Percentiles rank a stretch among this genome's conserved stretches.
Conservation (phyloP, 1,140 invertebrate species). For the Ganaspis sp. region DNA sequence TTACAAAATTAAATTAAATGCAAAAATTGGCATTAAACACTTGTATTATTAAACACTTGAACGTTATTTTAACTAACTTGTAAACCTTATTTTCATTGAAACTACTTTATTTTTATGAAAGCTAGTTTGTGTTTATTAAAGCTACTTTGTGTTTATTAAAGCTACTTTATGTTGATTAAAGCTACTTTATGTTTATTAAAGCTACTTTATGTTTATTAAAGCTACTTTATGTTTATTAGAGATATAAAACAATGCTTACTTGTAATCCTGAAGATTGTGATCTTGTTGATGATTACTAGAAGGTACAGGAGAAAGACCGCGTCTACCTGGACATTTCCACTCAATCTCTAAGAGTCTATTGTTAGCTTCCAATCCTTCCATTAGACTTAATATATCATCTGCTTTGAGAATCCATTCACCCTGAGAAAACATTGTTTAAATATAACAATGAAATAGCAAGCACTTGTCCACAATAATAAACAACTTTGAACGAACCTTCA, state of each 20-base stretch:
- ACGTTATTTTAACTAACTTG: too few species aligned
- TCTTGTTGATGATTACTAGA: conserved; percentile 69
- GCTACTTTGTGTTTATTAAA: too few species aligned
- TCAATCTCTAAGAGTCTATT: conserved; percentile 77
- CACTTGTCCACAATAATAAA: conserved; percentile 31
- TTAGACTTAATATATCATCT: conserved; percentile 78
- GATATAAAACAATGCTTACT: conserved; percentile 57
- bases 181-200: too few species aligned
- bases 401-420: conserved; percentile 69
- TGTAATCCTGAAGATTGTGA: conserved; percentile 64
- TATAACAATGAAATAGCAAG: conserved; percentile 35
- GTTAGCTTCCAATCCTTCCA: conserved; percentile 78
- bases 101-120: too few species aligned
- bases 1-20: conserved; percentile 32
- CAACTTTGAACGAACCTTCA: conserved; percentile 58
- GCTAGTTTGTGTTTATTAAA: too few species aligned
- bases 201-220: too few species aligned
- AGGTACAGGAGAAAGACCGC: conserved; percentile 77
- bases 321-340: conserved; percentile 81
- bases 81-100: too few species aligned
- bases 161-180: too few species aligned
- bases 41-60: too few species aligned
- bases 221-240: not conserved
- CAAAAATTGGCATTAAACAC: not conserved
- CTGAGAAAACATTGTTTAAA: conserved; percentile 50